phyloP scores from a whole-genome alignment of 2,888 invertebrate species.

The Leucoma salicis region DNA sequence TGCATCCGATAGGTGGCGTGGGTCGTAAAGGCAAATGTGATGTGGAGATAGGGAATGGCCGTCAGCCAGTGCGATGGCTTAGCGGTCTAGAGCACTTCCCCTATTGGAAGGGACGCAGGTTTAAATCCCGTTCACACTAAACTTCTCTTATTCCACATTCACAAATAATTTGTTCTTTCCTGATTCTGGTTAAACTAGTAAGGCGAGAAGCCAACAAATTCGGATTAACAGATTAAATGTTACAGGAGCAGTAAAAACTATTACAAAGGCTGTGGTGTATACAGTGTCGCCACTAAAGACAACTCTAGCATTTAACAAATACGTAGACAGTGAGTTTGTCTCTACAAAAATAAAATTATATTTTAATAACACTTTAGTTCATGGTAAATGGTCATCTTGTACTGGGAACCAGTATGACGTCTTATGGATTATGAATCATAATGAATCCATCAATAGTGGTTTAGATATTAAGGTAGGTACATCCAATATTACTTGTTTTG shows the following conservation, averaged over 20 bases:
- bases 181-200: too few species aligned
- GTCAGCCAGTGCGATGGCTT: too few species aligned
- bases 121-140: too few species aligned
- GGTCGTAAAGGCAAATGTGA: too few species aligned
- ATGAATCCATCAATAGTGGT: slow-evolving; percentile 34
- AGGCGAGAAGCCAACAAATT: too few species aligned
- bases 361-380: slow-evolving; percentile 45
- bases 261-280: slow-evolving; percentile 58
- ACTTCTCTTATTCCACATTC: too few species aligned
- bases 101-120: too few species aligned
- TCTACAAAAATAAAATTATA: slow-evolving; percentile 44
- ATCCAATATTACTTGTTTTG: not conserved
- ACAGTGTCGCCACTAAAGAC: slow-evolving; percentile 55
- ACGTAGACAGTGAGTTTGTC: slow-evolving; percentile 49
- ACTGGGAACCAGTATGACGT: slow-evolving; percentile 67
- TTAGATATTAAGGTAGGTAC: slow-evolving; percentile 56
- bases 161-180: too few species aligned
- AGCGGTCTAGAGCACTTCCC: too few species aligned
- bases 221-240: slow-evolving; percentile 10
- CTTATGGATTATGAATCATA: slow-evolving; percentile 69
- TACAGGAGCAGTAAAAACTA: slow-evolving; percentile 69
- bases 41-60: too few species aligned
- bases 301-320: slow-evolving; percentile 65
- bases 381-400: slow-evolving; percentile 68
- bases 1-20: too few species aligned